These are phyloP conservation scores for Diglossa cyanea DNA, from an alignment of 2,797 vertebrate genomes.

Conservation along the genomic window DNA sequence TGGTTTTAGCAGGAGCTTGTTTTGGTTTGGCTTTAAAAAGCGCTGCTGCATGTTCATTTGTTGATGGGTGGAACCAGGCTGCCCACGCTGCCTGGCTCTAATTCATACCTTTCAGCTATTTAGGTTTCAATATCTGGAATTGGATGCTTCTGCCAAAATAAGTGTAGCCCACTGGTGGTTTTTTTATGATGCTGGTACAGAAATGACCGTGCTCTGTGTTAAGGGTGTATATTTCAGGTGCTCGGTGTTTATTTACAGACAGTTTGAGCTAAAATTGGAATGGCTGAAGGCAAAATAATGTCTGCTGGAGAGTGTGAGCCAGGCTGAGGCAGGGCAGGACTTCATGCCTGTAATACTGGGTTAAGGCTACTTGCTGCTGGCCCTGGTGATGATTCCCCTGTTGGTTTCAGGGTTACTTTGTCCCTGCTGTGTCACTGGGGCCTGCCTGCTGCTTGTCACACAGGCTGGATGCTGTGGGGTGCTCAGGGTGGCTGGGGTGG, in stretches of 20 bases:
- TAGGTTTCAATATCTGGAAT: slow-evolving; percentile 35
- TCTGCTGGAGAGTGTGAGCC: background rate
- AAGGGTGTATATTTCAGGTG: slow-evolving; percentile 24
- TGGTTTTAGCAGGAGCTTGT: slow-evolving; percentile 27
- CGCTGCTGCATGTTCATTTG: background rate
- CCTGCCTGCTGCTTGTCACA: background rate
- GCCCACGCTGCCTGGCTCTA: slow-evolving; percentile 42
- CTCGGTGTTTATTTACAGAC: background rate
- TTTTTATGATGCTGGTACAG: background rate
- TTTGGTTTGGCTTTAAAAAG: slow-evolving; percentile 49
- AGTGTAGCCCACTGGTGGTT: background rate
- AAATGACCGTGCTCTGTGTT: background rate
- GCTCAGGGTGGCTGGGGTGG: fast-evolving
- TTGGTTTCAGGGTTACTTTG: background rate
- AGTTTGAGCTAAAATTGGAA: background rate
- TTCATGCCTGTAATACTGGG: background rate
- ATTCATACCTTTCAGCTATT: slow-evolving; percentile 52
- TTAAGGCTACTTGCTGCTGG: background rate
- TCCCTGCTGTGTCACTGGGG: background rate
- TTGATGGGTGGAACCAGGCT: background rate
- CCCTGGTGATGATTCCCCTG: background rate
- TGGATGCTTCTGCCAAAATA: background rate
- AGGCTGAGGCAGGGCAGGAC: background rate
- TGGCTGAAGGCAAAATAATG: background rate
- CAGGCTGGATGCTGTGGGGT: background rate